A percentile compares a stretch with the other conserved stretches of the same genome.
Conservation (phyloP, 2,113 vertebrate genomes). For the Campylorhamphus procurvoides region DNA sequence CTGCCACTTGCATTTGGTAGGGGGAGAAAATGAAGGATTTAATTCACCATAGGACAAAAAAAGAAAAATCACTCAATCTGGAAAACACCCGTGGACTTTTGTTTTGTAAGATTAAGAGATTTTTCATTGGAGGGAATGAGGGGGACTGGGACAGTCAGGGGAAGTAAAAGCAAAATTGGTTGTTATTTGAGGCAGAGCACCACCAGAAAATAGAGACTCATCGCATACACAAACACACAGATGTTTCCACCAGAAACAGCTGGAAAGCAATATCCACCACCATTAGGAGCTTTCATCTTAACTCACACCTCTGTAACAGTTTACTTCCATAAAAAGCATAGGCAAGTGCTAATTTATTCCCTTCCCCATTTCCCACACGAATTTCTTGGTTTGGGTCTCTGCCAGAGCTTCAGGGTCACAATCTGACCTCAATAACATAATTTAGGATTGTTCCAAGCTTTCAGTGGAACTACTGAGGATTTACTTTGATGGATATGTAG, state of each 20-base stretch:
- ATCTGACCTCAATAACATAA: conserved; percentile 35
- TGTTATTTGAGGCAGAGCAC: not conserved
- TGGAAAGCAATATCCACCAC: conserved; percentile 3
- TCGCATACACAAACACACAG: not conserved
- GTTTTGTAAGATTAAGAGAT: not conserved
- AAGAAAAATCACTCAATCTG: not conserved
- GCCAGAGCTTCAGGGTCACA: conserved; percentile 54
- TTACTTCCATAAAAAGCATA: conserved; percentile 9
- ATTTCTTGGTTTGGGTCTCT: conserved; percentile 17
- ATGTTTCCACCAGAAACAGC: not conserved
- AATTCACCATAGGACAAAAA: conserved; percentile 2
- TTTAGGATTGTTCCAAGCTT: conserved; percentile 2
- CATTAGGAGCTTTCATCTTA: not conserved
- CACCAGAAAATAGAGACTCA: not conserved
- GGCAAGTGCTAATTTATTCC: conserved; percentile 9
- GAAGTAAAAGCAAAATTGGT: conserved; percentile 28
- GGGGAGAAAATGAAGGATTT: conserved; percentile 67
- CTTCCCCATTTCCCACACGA: conserved; percentile 25
- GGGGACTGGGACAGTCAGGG: accelerated
- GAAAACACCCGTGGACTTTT: not conserved
- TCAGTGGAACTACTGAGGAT: conserved; percentile 6
- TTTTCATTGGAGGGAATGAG: not conserved
- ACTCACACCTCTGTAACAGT: conserved; percentile 37
- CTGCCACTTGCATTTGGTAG: conserved; percentile 48
- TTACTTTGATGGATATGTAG: conserved; percentile 19